Base-by-base conservation (phyloP, 2,797 vertebrate species). In the Aldrovandia affinis region DNA sequence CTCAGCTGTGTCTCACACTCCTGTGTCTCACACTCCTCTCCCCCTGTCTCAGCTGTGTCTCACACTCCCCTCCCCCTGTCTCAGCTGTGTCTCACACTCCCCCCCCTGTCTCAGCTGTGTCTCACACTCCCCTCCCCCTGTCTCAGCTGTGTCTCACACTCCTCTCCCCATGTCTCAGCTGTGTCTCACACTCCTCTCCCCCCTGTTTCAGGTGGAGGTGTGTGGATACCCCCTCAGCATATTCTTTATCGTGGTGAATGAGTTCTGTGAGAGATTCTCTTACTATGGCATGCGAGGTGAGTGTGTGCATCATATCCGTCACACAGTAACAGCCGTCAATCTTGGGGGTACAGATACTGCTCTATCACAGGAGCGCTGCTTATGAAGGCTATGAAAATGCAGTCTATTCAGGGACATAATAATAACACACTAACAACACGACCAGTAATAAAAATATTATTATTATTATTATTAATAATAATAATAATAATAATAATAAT, bases 271-370 rank as follows among this genome's bases (percentile, higher is more conserved):
- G 92, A 92, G 98, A 25, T 99, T 99, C 91, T 99, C 98, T 92
- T 99, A 98, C 94, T 98, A 98, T 98, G 98, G 97, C 89, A 99
- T 98, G 97, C 93, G 95, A 95, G 97, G 98, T 99, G 93, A 95
- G 94, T 84, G 77, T 73, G 25, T 55, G 22, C 42, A 18, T 15
- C 8, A 63, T 68, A 39, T 3, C 36, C 2, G 28, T 15, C 14
- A 5, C 18, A 59, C 28, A 65, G 8, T 12, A 20, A 25, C 18
- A 4, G 12, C 1, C 30, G 59, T 54, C 25, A 39, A 28, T 39
- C 14, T 30, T 55, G 28, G 42, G n/a, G 33, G 33, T 12, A 14
- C 80, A 75, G 47, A 42, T 25, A 4, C 44, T 68, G 44, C 36
- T 61, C 0, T 30, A 28, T 30, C 63, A 8, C 50, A n/a, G n/a